Evolutionary conservation across 2,797 vertebrate species (phyloP), one percentile per base, ranked within the genome.

Genomic region (Hephaestus fuliginosus): DNA sequence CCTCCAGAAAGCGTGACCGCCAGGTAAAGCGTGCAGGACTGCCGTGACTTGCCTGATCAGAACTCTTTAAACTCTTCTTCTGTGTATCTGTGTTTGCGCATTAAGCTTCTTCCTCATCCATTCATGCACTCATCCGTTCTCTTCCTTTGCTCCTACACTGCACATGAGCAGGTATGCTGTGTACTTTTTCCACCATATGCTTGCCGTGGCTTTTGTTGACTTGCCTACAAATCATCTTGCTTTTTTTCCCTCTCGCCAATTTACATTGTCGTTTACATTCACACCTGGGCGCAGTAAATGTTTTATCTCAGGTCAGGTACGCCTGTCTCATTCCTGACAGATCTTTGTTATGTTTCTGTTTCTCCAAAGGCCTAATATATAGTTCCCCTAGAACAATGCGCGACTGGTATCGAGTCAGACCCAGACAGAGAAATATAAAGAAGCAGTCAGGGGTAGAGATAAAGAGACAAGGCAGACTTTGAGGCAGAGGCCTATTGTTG

Each of bases 1-100:
- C 96, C 90, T 96, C 95, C 93, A 95, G 96, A 96, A 96, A 96
- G 93, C 95, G 95, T 93, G 96, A 96, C 83, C 95, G 95, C 93
- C 96, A 96, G 96, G 96, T 96, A 96, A 96, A 95, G 92, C 90
- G 92, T 88, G 88, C 91, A 91, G 94, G 94, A 92, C 90, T 95
- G 95, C 93, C 88, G 91, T 94, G 91, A 93, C 91, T 93, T 96
- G 95, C 95, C 95, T 96, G 94, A 95, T 93, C 93, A 89, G 90
- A 95, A 83, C 82, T 89, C 82, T 91, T 85, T 70, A 76, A 91
- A 88, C 85, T 93, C 81, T 80, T 90, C 78, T 63, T 90, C 76
- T 91, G 86, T 93, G 86, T 85, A 65, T 93, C 81, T 93, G 91
- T 93, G 88, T 91, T 88, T 93, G 91, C 68, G 74, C 89, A 90